Base-by-base conservation (phyloP, 2,797 vertebrate species). In the Oreonectes daqikongensis region DNA sequence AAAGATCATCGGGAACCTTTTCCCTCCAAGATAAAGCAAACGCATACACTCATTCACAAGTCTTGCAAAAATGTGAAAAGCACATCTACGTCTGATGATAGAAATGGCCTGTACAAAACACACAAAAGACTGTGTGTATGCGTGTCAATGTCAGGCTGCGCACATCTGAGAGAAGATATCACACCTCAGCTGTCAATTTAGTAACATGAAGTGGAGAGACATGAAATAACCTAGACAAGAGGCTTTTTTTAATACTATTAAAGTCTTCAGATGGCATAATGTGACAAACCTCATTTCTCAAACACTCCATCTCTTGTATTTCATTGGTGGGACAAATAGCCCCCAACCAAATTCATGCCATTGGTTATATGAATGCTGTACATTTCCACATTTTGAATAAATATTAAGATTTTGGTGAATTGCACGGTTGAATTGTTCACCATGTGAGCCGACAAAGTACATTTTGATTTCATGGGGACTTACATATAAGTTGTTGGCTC, bases 61-160 rank as follows among this genome's bases (percentile, higher is more conserved):
- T 4, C 38, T 17, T 17, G 9, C 50, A 59, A 17, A 72, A 6
- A 22, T 57, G 22, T 26, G 52, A 55, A 59, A 28, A 32, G 32
- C 42, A 42, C 15, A 57, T 5, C 3, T 1, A n/a, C 57, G 24
- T 46, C 11, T 72, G 55, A 32, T 24, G 20, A 74, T 74, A 15
- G 30, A 64, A 74, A 44, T 57, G 14, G 73, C n/a, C 12, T 32
- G 63, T 55, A 50, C 6, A 75, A 72, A 42, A 57, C 26, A 57
- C 14, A 59, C 20, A 65, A 20, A 40, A 67, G 38, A 50, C 17
- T 46, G 15, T 42, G 55, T 60, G 18, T 59, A 11, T 59, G 6
- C 10, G 6, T 26, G 46, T 70, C 12, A 70, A 8, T 44, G 20
- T 66, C 22, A 40, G 4, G 14, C 4, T 32, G 40, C 32, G 42